Conservation (phyloP, 1,140 invertebrate species). For the Dendroctonus ponderosae region DNA sequence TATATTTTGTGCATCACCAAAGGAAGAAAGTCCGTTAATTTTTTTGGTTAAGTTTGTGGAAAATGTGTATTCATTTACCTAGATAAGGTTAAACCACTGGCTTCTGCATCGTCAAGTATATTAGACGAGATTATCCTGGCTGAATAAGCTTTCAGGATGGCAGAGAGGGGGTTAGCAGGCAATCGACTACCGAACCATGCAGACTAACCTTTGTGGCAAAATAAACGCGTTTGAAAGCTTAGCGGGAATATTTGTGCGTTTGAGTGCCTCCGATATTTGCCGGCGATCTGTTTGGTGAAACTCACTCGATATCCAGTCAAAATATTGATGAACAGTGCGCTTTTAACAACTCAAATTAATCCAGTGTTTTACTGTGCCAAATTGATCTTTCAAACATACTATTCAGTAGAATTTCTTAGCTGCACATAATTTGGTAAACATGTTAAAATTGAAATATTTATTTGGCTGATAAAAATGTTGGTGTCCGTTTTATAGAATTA, state of each 20-base stretch:
- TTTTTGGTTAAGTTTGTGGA: too few relatives aligned
- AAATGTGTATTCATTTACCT: background rate
- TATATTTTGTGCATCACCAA: too few relatives aligned
- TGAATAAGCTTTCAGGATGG: slow-evolving; percentile 20
- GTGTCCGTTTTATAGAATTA: too few relatives aligned
- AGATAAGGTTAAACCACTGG: slow-evolving; percentile 4
- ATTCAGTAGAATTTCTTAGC: background rate
- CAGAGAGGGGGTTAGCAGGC: slow-evolving; percentile 9
- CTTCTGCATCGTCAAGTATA: slow-evolving; percentile 24
- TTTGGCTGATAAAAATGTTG: too few relatives aligned
- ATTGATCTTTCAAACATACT: background rate
- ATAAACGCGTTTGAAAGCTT: slow-evolving; percentile 23
- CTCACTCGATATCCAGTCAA: background rate
- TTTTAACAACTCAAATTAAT: slow-evolving; percentile 2
- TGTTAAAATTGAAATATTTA: too few relatives aligned
- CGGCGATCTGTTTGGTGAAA: slow-evolving; percentile 7
- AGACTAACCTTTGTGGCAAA: slow-evolving; percentile 27
- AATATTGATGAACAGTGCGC: background rate
- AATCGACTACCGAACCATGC: slow-evolving; percentile 26
- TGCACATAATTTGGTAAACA: too few relatives aligned
- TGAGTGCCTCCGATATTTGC: slow-evolving; percentile 1
- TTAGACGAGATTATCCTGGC: slow-evolving; percentile 26
- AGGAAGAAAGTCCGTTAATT: too few relatives aligned
- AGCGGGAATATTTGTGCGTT: slow-evolving; percentile 19
- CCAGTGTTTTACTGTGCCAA: background rate